Conservation (phyloP, 1,140 invertebrate genomes). For the Tetraneura akinire region DNA sequence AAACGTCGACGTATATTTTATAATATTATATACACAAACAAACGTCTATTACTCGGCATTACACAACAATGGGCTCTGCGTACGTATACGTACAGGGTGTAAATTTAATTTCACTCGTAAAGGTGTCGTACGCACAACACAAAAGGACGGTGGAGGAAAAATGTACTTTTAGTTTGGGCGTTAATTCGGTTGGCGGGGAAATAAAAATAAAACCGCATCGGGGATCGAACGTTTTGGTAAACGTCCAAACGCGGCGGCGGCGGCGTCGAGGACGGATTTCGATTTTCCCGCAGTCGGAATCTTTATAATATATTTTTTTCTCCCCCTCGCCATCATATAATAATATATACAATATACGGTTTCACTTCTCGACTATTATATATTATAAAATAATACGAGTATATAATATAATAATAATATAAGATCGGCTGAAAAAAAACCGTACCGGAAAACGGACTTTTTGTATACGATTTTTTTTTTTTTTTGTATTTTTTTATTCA, state of each 20-base stretch:
- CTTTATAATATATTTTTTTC: not conserved
- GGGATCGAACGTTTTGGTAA: slow-evolving; percentile 15
- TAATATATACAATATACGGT: too few species aligned
- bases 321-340: not conserved
- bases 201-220: slow-evolving; percentile 17
- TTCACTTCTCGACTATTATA: too few species aligned
- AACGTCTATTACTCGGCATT: slow-evolving; percentile 30
- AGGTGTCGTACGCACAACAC: slow-evolving; percentile 5
- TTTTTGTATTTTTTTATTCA: not conserved
- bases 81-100: not conserved
- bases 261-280: not conserved
- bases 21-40: not conserved
- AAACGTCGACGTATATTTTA: not conserved
- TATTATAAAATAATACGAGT: too few species aligned
- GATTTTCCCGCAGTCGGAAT: not conserved
- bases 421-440: not conserved
- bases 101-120: slow-evolving; percentile 36
- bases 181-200: not conserved
- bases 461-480: not conserved
- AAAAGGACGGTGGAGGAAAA: not conserved
- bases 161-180: slow-evolving; percentile 12
- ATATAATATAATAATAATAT: too few species aligned
- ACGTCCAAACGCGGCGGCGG: not conserved
- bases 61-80: not conserved
- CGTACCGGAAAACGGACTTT: not conserved